Base-by-base conservation (phyloP, 2,888 invertebrate genomes). In the Thymelicus lineola region DNA sequence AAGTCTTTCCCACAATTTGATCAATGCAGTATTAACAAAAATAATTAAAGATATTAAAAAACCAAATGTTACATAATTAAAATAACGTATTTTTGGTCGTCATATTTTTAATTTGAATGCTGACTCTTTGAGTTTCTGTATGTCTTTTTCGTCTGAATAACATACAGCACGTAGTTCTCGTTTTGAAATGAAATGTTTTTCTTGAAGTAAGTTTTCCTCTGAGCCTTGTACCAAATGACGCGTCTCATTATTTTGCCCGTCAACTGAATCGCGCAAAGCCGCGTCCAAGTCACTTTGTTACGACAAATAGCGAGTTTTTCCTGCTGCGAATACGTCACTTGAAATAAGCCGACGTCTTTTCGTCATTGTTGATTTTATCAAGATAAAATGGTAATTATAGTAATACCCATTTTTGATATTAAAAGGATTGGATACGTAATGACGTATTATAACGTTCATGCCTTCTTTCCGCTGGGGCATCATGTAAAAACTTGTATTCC, bases 161-260 rank as follows among this genome's bases (percentile, higher is more conserved):
- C 48, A 50, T 17, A 42, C 42, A 42, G 42, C 53, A 20, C 35
- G 14, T 55, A 55, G 55, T 55, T 55, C 28, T 35, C 55, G 55
- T 35, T 55, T 55, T 35, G 36, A 59, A 59, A 59, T 53, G 45
- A 68, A 62, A 62, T 48, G 48, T 68, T 68, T 60, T 68, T 58
- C 62, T 62, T 66, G 20, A 62, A 48, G 57, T 55, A 57, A 62
- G 57, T 57, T 62, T 62, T 68, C 69, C 69, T 69, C 46, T 58
- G 53, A 36, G 46, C 48, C 48, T 48, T 59, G 63, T 50, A 69
- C 63, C 58, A 69, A 69, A 69, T 69, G 68, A 58, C 63, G 69
- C 63, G 50, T 64, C 63, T 69, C 69, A 69, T 69, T 69, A 69
- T 69, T 69, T 69, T 59, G 57, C 63, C 42, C 50, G 63, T 48